phyloP scores from a whole-genome alignment of 2,113 vertebrate species.

The Pseudopipra pipra region DNA sequence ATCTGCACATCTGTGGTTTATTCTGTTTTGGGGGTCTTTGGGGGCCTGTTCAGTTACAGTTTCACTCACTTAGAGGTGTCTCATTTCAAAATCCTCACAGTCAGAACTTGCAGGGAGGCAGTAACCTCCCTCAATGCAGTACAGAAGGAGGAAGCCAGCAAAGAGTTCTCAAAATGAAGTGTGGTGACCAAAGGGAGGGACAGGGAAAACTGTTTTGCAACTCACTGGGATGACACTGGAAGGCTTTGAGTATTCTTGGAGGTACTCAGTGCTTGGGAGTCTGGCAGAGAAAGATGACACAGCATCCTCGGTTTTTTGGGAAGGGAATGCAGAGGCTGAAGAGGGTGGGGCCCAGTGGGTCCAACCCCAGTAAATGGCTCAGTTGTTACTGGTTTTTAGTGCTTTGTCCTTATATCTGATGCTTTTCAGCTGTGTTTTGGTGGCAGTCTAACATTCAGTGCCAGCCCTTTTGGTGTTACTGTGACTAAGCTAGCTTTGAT shows the following conservation, averaged over 20 bases:
- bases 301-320: not conserved
- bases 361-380: not conserved
- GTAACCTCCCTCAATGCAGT: not conserved
- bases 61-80: not conserved
- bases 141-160: not conserved
- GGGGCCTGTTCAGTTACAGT: not conserved
- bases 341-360: not conserved
- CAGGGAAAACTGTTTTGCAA: not conserved
- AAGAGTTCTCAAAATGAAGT: not conserved
- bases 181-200: not conserved
- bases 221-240: not conserved
- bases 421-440: not conserved
- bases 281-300: not conserved
- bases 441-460: not conserved
- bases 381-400: not conserved
- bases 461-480: not conserved
- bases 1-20: not conserved
- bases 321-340: not conserved
- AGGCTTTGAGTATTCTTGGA: not conserved
- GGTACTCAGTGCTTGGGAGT: not conserved
- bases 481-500: not conserved
- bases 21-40: not conserved
- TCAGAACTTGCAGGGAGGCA: not conserved
- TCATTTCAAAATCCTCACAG: not conserved
- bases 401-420: not conserved